These are phyloP conservation scores for Dryomyza anilis DNA, from an alignment of 2,888 invertebrate genomes.

Conservation along the genomic window DNA sequence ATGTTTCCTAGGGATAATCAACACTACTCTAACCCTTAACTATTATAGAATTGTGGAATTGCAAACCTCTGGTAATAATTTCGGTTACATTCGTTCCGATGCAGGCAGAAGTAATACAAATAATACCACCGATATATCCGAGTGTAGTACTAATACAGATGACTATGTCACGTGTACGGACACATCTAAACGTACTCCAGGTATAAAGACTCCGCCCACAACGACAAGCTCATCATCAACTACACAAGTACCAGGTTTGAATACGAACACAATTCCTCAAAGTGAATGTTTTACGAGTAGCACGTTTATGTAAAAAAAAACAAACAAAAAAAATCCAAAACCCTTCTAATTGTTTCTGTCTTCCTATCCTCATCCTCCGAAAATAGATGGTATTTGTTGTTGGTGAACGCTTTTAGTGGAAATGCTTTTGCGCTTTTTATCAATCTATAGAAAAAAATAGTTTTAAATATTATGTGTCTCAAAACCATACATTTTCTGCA, in stretches of 20 bases:
- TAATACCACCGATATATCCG: constrained; percentile 74
- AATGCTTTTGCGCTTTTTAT: constrained; percentile 7
- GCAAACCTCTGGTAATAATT: constrained; percentile 57
- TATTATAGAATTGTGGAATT: constrained; percentile 14
- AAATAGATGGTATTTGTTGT: constrained; percentile 54
- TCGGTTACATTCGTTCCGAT: constrained; percentile 59
- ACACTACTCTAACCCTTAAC: no score
- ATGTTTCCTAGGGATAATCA: no score
- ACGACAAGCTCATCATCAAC: constrained; percentile 62
- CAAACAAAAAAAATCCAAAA: neutral
- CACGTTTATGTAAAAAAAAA: neutral
- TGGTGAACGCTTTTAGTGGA: constrained; percentile 50
- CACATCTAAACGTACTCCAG: constrained; percentile 69
- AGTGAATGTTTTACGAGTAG: no score
- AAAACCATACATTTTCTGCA: neutral
- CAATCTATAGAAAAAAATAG: neutral
- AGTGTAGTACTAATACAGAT: constrained; percentile 82
- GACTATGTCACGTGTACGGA: constrained; percentile 88
- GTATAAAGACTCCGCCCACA: constrained; percentile 63
- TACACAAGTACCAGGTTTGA: constrained; percentile 63
- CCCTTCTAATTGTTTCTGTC: constrained; percentile 13
- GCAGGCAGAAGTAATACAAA: constrained; percentile 22
- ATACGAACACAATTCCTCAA: constrained; percentile 32
- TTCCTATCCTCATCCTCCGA: constrained; percentile 13
- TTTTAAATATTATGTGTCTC: neutral